Base-by-base conservation (phyloP, 1,140 invertebrate genomes). In the Neodiprion virginianus region DNA sequence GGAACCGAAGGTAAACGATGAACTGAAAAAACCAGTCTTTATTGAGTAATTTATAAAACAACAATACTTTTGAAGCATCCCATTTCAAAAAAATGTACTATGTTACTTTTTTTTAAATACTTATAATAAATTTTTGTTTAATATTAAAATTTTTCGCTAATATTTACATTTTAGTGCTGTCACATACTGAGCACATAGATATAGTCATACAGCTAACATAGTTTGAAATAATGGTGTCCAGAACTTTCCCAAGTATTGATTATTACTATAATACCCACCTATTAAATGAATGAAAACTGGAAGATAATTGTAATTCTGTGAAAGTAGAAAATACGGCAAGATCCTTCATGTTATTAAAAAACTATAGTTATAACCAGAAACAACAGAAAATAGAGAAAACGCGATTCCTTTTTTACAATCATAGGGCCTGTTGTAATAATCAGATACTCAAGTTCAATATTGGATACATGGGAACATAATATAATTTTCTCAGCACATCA, bases 31-130 rank as follows among this genome's bases (percentile, higher is more conserved):
- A 61, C n/a, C 53, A 61, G 53, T 61, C 53, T 61, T 61, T 61
- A 61, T 14, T 61, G 53, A 61, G 53, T 61, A 61, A 61, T 61
- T 61, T 61, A 61, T 61, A 61, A 61, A 61, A 61, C n/a, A 61
- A 61, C 53, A 61, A 61, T 61, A 61, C 53, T 61, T 61, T 61
- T 61, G 53, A 61, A 61, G 53, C 53, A 17, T 61, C 11, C 53
- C 53, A 61, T 61, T 8, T 61, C 53, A 8, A 61, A 61, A 61
- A 61, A 61, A 61, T 7, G 11, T 61, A 61, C 53, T 61, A 61
- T 12, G n/a, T 61, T 61, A 61, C 11, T 14, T 14, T 61, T 61
- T 14, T 17, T 61, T 61, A 61, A 14, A 61, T 14, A 61, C n/a
- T 14, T 40, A 40, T 40, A 40, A 40, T 40, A 40, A 40, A 61